Evolutionary conservation across 2,797 vertebrate genomes (phyloP).

Genomic region (Euthynnus affinis): DNA sequence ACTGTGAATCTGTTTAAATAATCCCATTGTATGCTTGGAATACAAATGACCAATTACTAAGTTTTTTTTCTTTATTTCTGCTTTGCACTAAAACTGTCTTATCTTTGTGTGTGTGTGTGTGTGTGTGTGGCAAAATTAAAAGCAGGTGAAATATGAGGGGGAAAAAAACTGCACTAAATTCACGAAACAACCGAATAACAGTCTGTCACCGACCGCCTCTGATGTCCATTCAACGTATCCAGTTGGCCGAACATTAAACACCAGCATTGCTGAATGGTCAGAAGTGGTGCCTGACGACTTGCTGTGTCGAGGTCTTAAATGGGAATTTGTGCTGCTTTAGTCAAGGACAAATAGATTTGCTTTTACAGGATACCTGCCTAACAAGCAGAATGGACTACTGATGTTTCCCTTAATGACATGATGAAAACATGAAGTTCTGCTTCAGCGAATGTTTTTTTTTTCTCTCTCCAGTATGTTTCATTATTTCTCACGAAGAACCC

Average conservation of each 20-base stretch:
- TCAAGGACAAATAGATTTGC: slow-evolving; percentile 4
- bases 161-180: background rate
- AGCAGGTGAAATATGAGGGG: background rate
- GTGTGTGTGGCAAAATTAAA: background rate
- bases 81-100: background rate
- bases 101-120: background rate
- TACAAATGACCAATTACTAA: background rate
- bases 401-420: slow-evolving; percentile 9
- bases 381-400: background rate
- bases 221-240: background rate
- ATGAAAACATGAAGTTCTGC: slow-evolving; percentile 8
- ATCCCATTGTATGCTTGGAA: background rate
- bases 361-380: slow-evolving; percentile 19
- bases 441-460: slow-evolving; percentile 2
- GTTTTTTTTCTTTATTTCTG: background rate
- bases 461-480: slow-evolving; percentile 22
- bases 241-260: background rate
- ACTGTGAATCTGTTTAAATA: background rate
- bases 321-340: slow-evolving; percentile 17
- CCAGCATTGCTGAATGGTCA: background rate
- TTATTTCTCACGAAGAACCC: slow-evolving; percentile 51
- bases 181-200: background rate
- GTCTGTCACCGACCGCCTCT: too few species aligned
- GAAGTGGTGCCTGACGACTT: background rate
- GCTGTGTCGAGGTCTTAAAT: slow-evolving; percentile 17